These are phyloP conservation scores for Taurulus bubalis DNA, from an alignment of 2,113 vertebrate species.

Conservation along the genomic window DNA sequence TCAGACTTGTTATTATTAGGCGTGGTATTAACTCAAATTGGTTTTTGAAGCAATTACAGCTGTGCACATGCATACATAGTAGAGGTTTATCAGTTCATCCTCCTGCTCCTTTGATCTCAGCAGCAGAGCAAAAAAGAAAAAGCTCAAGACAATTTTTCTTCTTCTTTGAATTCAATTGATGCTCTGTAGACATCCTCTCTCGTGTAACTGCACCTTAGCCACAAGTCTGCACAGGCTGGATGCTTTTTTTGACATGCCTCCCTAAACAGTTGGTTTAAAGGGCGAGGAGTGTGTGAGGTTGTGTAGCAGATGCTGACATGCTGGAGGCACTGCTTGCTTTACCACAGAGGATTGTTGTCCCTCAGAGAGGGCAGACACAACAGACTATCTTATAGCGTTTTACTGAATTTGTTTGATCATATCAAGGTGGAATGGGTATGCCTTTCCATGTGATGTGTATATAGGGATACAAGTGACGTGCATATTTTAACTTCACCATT, in stretches of 20 bases:
- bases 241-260: conserved; percentile 61
- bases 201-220: conserved; percentile 7
- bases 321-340: conserved; percentile 32
- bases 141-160: background rate
- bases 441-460: background rate
- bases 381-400: background rate
- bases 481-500: conserved; percentile 20
- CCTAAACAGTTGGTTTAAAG: conserved; percentile 44
- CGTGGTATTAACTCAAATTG: background rate
- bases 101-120: conserved; percentile 8
- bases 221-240: conserved; percentile 67
- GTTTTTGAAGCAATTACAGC: conserved; percentile 8
- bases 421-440: background rate
- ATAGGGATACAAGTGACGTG: background rate
- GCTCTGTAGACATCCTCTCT: conserved; percentile 31
- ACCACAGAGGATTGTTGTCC: conserved; percentile 7
- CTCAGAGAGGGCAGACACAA: conserved; percentile 14
- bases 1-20: background rate
- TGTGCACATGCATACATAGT: background rate
- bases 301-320: conserved; percentile 39
- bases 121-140: conserved; percentile 16
- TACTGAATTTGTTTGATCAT: conserved; percentile 18
- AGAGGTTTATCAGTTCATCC: background rate
- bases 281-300: conserved; percentile 25
- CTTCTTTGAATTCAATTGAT: conserved; percentile 30